Conservation (phyloP, 2,888 invertebrate species). For the Rhyacophila evoluta region DNA sequence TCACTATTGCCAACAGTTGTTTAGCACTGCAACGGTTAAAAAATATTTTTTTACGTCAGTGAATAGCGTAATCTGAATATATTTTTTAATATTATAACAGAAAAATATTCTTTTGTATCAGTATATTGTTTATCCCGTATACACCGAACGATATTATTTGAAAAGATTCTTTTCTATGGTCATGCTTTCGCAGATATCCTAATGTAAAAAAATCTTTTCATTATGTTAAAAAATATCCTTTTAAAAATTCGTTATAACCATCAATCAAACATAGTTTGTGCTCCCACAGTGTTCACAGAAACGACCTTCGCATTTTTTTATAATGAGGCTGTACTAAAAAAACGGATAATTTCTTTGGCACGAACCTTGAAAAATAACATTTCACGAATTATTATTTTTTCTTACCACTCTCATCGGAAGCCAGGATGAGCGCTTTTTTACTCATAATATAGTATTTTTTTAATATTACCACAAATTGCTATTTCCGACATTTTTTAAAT, state of each 20-base stretch:
- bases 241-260: constrained; percentile 12
- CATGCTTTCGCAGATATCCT: background rate
- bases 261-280: background rate
- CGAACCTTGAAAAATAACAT: constrained; percentile 12
- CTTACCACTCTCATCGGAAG: constrained; percentile 11
- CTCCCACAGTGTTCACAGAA: background rate
- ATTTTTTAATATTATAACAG: no score
- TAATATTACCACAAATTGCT: no score
- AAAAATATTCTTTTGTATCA: background rate
- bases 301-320: constrained; percentile 3
- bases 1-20: no score
- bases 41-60: no score
- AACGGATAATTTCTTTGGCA: constrained; percentile 18
- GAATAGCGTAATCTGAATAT: no score
- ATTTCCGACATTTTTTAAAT: no score
- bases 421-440: background rate
- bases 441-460: no score
- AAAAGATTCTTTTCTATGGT: background rate
- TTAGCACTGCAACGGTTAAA: no score
- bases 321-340: constrained; percentile 14
- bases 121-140: background rate
- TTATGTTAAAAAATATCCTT: background rate
- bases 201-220: background rate
- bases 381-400: background rate
- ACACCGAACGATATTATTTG: background rate